Conservation (phyloP, 2,888 invertebrate genomes). For the Eueremaeus valkanovi region DNA sequence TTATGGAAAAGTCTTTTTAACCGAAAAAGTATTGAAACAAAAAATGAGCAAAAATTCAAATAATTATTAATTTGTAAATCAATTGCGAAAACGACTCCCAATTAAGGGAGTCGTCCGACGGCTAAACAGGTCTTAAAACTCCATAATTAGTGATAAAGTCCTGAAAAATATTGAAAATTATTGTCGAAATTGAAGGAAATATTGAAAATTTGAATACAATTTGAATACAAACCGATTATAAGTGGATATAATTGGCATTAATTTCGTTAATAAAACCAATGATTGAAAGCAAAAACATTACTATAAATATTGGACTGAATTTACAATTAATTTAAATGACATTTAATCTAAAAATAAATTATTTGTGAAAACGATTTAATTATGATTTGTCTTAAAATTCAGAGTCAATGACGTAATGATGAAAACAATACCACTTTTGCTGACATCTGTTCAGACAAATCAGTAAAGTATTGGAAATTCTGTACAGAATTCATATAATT, state of each 20-base stretch:
- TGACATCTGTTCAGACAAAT: not conserved
- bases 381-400: constrained; percentile 21
- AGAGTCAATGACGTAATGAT: constrained; percentile 23
- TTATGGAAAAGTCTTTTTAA: not conserved
- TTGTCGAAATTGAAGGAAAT: not conserved
- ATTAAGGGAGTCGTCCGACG: not conserved
- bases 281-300: not conserved
- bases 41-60: not conserved
- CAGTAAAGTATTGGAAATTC: too few relatives aligned
- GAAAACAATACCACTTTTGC: not conserved
- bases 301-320: constrained; percentile 9
- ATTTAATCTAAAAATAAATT: not conserved
- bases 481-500: too few relatives aligned
- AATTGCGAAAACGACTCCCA: constrained; percentile 9
- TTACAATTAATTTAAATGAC: not conserved
- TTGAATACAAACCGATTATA: not conserved
- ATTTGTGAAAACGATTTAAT: not conserved
- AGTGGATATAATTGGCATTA: not conserved
- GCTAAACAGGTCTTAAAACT: constrained; percentile 7
- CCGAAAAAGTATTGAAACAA: too few relatives aligned
- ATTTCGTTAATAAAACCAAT: not conserved
- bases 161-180: not conserved
- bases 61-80: not conserved
- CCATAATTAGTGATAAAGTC: not conserved
- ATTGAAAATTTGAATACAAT: not conserved